Conservation (phyloP, 2,888 invertebrate species). For the Geotrupes spiniger region DNA sequence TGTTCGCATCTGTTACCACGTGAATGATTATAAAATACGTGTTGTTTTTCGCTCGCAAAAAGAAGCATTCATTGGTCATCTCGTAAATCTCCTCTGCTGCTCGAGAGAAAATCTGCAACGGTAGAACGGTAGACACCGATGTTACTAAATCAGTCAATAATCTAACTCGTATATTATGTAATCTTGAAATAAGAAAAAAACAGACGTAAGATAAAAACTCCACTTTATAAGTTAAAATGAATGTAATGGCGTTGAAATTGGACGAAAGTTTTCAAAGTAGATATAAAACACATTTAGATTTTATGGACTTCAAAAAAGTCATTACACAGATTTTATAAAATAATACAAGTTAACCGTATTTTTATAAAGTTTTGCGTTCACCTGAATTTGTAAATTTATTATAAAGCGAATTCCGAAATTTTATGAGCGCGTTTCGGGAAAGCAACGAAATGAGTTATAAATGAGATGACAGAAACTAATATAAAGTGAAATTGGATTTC, state of each 20-base stretch:
- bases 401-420: background rate
- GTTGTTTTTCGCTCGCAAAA: too few relatives aligned
- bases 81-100: too few relatives aligned
- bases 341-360: too few relatives aligned
- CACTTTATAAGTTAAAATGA: constrained; percentile 13
- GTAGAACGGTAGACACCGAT: constrained; percentile 20
- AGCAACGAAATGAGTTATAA: constrained; percentile 2
- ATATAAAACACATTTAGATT: constrained; percentile 13
- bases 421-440: background rate
- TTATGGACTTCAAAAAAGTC: constrained; percentile 9
- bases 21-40: too few relatives aligned
- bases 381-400: too few relatives aligned
- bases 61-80: too few relatives aligned
- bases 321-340: constrained; percentile 6
- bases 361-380: too few relatives aligned
- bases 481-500: constrained; percentile 1
- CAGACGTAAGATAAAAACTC: constrained; percentile 15
- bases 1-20: too few relatives aligned
- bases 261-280: constrained; percentile 10
- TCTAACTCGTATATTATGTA: constrained; percentile 18
- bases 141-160: constrained; percentile 23
- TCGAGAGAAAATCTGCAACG: too few relatives aligned
- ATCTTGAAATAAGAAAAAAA: constrained; percentile 17
- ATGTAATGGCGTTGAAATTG: background rate
- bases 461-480: constrained; percentile 1